A percentile compares a stretch with the other conserved stretches of the same genome.
Evolutionary conservation across 2,888 invertebrate species (phyloP).

Genomic region (Oscheius sp.): DNA sequence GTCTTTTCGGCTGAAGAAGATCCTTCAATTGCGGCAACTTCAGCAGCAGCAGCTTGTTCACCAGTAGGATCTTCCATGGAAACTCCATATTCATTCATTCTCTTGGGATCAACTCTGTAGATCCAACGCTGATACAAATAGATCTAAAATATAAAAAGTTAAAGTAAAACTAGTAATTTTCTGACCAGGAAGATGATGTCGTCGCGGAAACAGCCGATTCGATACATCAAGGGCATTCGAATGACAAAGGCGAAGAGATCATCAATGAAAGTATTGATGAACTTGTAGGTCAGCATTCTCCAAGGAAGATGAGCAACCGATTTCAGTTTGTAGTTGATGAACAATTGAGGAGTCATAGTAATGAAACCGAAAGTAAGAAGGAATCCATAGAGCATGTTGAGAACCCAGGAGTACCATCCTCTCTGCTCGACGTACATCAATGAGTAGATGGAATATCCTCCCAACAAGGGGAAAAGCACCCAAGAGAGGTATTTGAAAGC

Average conservation of each 20-base stretch:
- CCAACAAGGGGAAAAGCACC: constrained; percentile 90
- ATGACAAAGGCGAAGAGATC: constrained; percentile 99
- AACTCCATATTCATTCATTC: constrained; percentile 98
- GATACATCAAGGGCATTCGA: constrained; percentile 98
- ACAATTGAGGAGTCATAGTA: constrained; percentile 99
- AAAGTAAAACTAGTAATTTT: background rate
- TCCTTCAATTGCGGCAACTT: background rate
- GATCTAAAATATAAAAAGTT: constrained; percentile 52
- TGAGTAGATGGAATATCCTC: constrained; percentile 93
- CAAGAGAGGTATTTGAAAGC: constrained; percentile 95
- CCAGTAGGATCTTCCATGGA: constrained; percentile 79
- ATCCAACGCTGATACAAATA: constrained; percentile 99
- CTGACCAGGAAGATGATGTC: constrained; percentile 94
- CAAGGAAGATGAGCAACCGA: constrained; percentile 99
- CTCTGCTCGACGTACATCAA: constrained; percentile 89
- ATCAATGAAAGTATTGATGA: constrained; percentile 98
- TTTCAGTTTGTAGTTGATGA: constrained; percentile 98
- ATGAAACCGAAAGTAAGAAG: constrained; percentile 96
- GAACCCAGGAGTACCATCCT: constrained; percentile 97
- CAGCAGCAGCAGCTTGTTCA: constrained; percentile 15
- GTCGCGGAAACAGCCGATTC: constrained; percentile 93
- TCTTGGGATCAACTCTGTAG: constrained; percentile 91
- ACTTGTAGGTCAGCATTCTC: constrained; percentile 99
- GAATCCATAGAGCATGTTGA: constrained; percentile 96
- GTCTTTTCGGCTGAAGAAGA: background rate